Base-by-base conservation (phyloP, 2,888 invertebrate species). In the Bimastos eiseni region DNA sequence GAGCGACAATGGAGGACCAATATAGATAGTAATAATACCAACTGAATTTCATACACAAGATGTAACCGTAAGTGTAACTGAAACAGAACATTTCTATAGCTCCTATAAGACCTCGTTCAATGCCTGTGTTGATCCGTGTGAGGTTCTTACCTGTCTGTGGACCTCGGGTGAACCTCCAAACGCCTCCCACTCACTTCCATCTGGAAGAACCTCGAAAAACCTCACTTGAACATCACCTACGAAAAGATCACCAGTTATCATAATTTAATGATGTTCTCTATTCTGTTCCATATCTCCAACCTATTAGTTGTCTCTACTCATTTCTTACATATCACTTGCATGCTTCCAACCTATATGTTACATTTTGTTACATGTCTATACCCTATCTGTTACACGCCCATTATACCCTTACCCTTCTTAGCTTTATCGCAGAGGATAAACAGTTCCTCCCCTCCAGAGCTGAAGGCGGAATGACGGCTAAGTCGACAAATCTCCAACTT, bases 401-500 rank as follows among this genome's bases (percentile, higher is more conserved):
- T n/a, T 13, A 30, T n/a, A 70, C n/a, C 55, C 70, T 70, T n/a
- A 70, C 70, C 70, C n/a, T 70, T 70, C 70, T 70, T 70, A 70
- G n/a, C 70, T 70, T 70, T 70, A n/a, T 70, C 70, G 70, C 70
- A 70, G 70, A 70, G 70, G 70, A 70, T 70, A 2, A 70, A 3
- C 0, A 70, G 8, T 70, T 70, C 70, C 30, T 70, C 70, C n/a
- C 70, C 70, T n/a, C 70, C 70, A n/a, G 8, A n/a, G n/a, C 30
- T 13, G 70, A 70, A 30, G 8, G n/a, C 0, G 11, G 70, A 70
- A 30, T 30, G 70, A 70, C 70, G 70, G n/a, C 70, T 70, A 30
- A 70, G 70, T 30, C 70, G 70, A 70, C 70, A 70, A n/a, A 70
- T 70, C 70, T 70, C 70, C 70, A 70, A n/a, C 70, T 70, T 70